Base-by-base conservation (phyloP, 2,113 vertebrate genomes). In the Seriola dumerili region DNA sequence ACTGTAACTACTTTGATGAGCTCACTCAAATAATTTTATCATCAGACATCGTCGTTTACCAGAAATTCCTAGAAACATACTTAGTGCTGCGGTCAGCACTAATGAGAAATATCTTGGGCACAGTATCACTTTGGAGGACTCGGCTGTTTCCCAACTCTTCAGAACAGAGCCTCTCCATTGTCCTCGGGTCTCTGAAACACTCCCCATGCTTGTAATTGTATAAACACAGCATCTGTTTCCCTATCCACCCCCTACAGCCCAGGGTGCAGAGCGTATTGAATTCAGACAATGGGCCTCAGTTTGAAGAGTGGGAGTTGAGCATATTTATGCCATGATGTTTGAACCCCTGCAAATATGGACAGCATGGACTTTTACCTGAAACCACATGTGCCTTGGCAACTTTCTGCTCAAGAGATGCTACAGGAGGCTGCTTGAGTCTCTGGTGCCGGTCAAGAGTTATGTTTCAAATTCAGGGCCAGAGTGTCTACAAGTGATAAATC, bases 201-300 rank as follows among this genome's bases (percentile, higher is more conserved):
- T 89, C 90, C 88, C 85, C 74, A 9, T 78, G 69, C 74, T 83
- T 71, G 85, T 95, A 94, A 95, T 95, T 93, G 91, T 93, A 94
- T 94, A 94, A 95, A 96, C 93, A 96, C 82, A 55, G 93, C 90
- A 89, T 94, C 82, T 84, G 89, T 91, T 91, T 91, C 87, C 72
- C 89, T 71, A 62, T 88, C 89, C 84, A 79, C 94, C 93, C 88
- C 91, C 87, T 78, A 34, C 81, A 73, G 85, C 61, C 67, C 80
- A 36, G 84, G 76, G 40, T 79, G 79, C 85, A 59, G 63, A 67
- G 83, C 80, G 86, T 83, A 91, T 90, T 91, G 86, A 61, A 78
- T 69, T 84, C 78, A 87, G 84, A 93, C 92, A 94, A 92, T 88
- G 83, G 79, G 76, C 89, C 88, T 92, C 86, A 92, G 87, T 93